Evolutionary conservation across 1,140 invertebrate species (phyloP).

Genomic region (Drosophila gunungcola): DNA sequence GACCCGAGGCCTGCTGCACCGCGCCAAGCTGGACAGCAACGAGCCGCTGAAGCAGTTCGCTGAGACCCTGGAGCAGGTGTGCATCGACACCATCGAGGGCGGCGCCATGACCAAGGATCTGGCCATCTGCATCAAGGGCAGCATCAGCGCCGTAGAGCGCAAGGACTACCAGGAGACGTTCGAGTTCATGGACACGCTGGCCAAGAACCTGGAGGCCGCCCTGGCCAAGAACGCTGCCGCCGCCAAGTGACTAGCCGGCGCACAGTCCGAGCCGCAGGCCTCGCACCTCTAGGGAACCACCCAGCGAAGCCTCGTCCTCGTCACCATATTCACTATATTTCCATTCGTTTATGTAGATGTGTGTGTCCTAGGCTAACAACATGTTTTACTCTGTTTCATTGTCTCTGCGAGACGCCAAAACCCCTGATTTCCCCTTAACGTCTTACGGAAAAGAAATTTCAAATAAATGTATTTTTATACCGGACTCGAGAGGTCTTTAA

Average conservation of each 20-base stretch:
- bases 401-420: slow-evolving; percentile 73
- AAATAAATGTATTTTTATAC: slow-evolving; percentile 81
- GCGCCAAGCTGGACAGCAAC: slow-evolving; percentile 97
- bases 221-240: slow-evolving; percentile 73
- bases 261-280: slow-evolving; percentile 34
- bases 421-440: slow-evolving; percentile 26
- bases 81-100: slow-evolving; percentile 96
- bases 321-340: slow-evolving; percentile 27
- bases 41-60: slow-evolving; percentile 90
- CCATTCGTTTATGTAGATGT: slow-evolving; percentile 34
- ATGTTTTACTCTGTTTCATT: slow-evolving; percentile 54
- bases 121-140: slow-evolving; percentile 98
- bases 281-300: slow-evolving; percentile 58
- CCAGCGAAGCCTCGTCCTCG: slow-evolving; percentile 30
- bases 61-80: slow-evolving; percentile 94
- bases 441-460: slow-evolving; percentile 49
- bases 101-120: slow-evolving; percentile 99
- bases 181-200: slow-evolving; percentile 98
- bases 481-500: slow-evolving; percentile 72
- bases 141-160: slow-evolving; percentile 92
- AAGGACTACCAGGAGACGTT: slow-evolving; percentile 98
- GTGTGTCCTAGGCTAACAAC: slow-evolving; percentile 36
- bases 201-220: slow-evolving; percentile 94
- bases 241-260: slow-evolving; percentile 55
- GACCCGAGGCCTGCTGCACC: slow-evolving; percentile 95